Evolutionary conservation across 2,797 vertebrate genomes (phyloP).

Genomic region (Sarcoramphus papa): DNA sequence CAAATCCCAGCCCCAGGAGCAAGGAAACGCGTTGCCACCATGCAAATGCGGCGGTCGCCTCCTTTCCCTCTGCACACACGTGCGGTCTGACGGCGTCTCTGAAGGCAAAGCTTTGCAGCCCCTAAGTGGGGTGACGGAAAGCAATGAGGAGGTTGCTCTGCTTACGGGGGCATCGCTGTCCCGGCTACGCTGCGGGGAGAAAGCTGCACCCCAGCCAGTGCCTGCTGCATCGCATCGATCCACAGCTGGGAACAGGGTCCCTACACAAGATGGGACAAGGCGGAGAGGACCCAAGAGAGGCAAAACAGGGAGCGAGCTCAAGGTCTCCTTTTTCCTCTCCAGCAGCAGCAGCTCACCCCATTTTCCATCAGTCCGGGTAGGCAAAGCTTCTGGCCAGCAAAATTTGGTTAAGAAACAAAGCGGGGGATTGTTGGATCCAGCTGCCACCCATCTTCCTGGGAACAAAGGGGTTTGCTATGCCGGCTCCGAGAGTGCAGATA

Average conservation of each 20-base stretch:
- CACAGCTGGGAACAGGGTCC: not conserved
- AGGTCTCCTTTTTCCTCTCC: not conserved
- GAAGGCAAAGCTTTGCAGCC: not conserved
- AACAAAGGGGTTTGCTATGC: not conserved
- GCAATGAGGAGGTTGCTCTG: fast-evolving
- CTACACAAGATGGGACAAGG: not conserved
- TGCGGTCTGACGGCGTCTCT: fast-evolving
- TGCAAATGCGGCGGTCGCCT: not conserved
- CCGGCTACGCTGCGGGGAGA: not conserved
- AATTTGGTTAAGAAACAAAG: slow-evolving; percentile 17
- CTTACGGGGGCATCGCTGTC: not conserved
- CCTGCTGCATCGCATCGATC: too few species aligned
- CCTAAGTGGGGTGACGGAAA: fast-evolving
- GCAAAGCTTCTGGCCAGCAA: not conserved
- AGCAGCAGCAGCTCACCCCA: not conserved
- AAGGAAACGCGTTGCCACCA: fast-evolving
- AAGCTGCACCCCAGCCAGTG: not conserved
- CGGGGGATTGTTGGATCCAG: not conserved
- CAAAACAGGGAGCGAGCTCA: not conserved
- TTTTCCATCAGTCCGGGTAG: not conserved
- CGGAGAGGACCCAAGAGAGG: not conserved
- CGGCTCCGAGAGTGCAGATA: not conserved
- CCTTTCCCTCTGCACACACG: not conserved
- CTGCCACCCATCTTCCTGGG: not conserved
- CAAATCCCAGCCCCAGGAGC: not conserved